phyloP scores from a whole-genome alignment of 2,888 invertebrate species.

The Meta bourneti region DNA sequence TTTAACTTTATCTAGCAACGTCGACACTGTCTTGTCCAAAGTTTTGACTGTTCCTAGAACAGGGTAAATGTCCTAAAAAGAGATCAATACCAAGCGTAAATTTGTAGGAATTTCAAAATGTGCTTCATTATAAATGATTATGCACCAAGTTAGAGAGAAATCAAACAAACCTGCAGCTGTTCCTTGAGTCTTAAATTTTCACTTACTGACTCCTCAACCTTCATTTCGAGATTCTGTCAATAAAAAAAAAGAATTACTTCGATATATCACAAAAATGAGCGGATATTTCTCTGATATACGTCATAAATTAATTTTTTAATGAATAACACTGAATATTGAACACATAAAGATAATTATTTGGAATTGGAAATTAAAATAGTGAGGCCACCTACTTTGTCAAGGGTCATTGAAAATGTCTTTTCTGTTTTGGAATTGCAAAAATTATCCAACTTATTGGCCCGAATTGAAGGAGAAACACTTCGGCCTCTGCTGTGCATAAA shows the following conservation, averaged over 20 bases:
- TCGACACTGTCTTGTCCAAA: slow-evolving; percentile 50
- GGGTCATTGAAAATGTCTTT: too few species aligned
- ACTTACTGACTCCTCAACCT: slow-evolving; percentile 40
- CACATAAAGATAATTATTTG: too few species aligned
- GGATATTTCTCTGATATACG: not conserved
- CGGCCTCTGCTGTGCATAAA: too few species aligned
- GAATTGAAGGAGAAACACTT: not conserved
- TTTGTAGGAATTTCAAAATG: not conserved
- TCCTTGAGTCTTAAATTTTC: slow-evolving; percentile 63
- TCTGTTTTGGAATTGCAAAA: not conserved
- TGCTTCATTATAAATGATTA: not conserved
- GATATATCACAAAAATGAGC: not conserved
- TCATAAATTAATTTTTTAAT: not conserved
- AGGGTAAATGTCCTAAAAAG: slow-evolving; percentile 67
- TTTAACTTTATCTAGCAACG: slow-evolving; percentile 67
- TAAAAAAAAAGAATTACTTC: not conserved
- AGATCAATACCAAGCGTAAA: not conserved
- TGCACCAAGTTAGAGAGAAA: not conserved
- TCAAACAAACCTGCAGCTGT: slow-evolving; percentile 56
- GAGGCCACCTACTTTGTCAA: too few species aligned
- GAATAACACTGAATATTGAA: not conserved
- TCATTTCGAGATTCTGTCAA: slow-evolving; percentile 61
- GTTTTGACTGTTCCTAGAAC: slow-evolving; percentile 65
- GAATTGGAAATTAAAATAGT: too few species aligned
- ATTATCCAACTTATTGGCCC: not conserved